Base-by-base conservation (phyloP, 2,113 vertebrate species). In the Sialia sialis region DNA sequence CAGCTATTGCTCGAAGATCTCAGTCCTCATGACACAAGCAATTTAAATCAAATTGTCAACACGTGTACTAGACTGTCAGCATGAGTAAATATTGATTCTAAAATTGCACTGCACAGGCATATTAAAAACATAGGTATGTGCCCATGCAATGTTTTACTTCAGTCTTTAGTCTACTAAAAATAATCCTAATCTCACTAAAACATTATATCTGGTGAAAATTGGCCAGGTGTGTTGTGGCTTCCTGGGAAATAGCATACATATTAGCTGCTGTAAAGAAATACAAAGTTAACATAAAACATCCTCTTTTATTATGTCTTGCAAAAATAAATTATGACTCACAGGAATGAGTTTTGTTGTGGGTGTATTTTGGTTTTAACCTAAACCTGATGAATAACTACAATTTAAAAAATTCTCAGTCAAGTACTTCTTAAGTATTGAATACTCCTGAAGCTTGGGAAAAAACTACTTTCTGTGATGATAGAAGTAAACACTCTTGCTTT, bases 391-490 rank as follows among this genome's bases (percentile, higher is more conserved):
- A 92, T 80, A 16, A 12, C 54, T 73, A 74, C 38, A 60, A 7
- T 72, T 96, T 81, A 84, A 73, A 14, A 63, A 29, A 92, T 72
- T 92, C 88, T 88, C 36, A 74, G 22, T 41, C 39, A 93, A 95
- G 90, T 94, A 14, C 18, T 39, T 39, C 15, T 39, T 18, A 48
- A 19, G 4, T 25, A 7, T 19, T 29, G 19, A 48, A 34, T 29
- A 34, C 2, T 13, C 8, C 19, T 48, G 19, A 39, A 89, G 5
- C n/a, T 83, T 85, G 13, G 32, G 66, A 84, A 95, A 86, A 25
- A 60, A 62, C 63, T 81, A 23, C 3, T 58, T 82, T 48, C 48
- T 84, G n/a, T 22, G 38, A 44, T 64, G 13, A 80, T 3, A 78
- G 39, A 91, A 84, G 56, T 72, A 92, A 94, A 78, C 23, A 20